phyloP scores from a whole-genome alignment of 2,797 vertebrate species.

The Lacerta agilis region DNA sequence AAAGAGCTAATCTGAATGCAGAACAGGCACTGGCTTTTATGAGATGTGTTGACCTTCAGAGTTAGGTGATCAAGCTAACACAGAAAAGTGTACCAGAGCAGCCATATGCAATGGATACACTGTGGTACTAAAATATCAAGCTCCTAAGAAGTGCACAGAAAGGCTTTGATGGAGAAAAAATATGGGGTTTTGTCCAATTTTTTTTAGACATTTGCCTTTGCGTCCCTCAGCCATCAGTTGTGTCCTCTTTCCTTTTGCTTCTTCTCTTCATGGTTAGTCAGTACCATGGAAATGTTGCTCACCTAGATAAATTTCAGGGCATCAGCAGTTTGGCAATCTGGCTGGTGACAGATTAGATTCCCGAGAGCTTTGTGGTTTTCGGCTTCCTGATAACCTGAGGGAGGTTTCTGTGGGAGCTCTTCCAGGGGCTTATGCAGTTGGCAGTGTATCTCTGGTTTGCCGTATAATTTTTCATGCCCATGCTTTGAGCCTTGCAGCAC shows the following conservation, averaged over 20 bases:
- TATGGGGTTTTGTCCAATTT: not conserved
- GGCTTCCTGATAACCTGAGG: constrained; percentile 50
- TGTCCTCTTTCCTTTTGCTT: not conserved
- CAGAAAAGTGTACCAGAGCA: no score
- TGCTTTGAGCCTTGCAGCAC: constrained; percentile 31
- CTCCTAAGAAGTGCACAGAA: no score
- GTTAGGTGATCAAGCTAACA: no score
- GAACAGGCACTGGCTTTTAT: no score
- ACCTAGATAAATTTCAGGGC: constrained; percentile 15
- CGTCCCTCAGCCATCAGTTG: not conserved
- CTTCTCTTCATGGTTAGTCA: not conserved
- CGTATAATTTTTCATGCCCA: constrained; percentile 25
- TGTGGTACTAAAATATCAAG: no score
- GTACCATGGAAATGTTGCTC: not conserved
- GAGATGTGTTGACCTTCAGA: not conserved
- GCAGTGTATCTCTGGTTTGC: not conserved
- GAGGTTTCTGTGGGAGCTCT: constrained; percentile 49
- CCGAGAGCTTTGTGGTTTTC: constrained; percentile 21
- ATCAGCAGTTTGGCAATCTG: not conserved
- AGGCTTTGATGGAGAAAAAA: no score
- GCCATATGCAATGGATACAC: no score
- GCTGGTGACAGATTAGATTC: constrained; percentile 39
- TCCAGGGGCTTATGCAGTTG: constrained; percentile 43
- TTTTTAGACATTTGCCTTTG: constrained; percentile 4
- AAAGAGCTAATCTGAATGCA: no score